These are phyloP conservation scores for Gadopsis bispinosus DNA, from an alignment of 2,797 vertebrate genomes.

Conservation along the genomic window DNA sequence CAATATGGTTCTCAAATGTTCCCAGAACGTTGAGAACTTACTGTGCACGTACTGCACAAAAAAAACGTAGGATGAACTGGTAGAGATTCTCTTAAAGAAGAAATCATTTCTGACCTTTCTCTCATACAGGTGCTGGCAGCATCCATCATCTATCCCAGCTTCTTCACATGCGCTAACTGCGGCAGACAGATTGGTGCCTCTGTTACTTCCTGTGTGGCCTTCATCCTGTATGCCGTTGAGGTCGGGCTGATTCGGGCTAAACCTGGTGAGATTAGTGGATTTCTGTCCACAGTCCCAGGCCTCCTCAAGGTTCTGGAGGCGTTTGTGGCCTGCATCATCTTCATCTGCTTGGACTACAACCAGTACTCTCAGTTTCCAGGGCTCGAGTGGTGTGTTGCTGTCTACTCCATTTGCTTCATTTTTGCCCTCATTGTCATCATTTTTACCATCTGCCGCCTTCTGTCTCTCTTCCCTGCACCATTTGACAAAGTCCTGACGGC, in stretches of 20 bases:
- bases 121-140: slow-evolving; percentile 82
- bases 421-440: slow-evolving; percentile 86
- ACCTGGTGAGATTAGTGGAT: slow-evolving; percentile 88
- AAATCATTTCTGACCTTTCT: neutral
- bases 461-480: slow-evolving; percentile 78
- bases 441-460: slow-evolving; percentile 84
- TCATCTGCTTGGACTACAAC: slow-evolving; percentile 74
- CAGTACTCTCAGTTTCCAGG: accelerated
- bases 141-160: slow-evolving; percentile 86
- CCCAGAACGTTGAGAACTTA: neutral
- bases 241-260: slow-evolving; percentile 86
- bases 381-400: slow-evolving; percentile 87
- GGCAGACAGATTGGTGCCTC: slow-evolving; percentile 78
- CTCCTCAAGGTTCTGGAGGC: slow-evolving; percentile 91
- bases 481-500: slow-evolving; percentile 85
- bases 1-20: neutral
- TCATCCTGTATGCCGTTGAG: slow-evolving; percentile 84
- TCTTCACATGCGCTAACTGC: slow-evolving; percentile 43
- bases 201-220: slow-evolving; percentile 84
- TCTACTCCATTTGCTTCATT: slow-evolving; percentile 90
- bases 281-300: slow-evolving; percentile 88
- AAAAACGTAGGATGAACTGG: neutral
- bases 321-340: slow-evolving; percentile 90
- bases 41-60: too few relatives aligned
- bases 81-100: neutral